Evolutionary conservation across 2,888 invertebrate genomes (phyloP), one percentile per base, ranked within the genome.

Genomic region (Serripes groenlandicus): DNA sequence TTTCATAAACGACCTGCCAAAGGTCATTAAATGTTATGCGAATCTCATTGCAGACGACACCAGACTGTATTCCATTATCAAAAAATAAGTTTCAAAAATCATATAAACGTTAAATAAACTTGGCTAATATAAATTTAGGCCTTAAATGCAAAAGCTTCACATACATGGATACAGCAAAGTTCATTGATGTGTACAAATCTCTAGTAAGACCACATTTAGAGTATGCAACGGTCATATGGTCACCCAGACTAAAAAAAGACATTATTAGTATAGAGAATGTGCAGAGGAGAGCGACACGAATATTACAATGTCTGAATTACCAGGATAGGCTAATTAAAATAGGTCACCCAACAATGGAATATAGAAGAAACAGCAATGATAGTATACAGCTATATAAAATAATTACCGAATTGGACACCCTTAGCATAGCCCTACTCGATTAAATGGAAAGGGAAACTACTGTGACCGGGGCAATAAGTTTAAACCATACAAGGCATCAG

Each of bases 181-280:
- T 80, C 35, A 34, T 80, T 3, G 28, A 18, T 26, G 32, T 80
- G 11, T 75, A 75, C 49, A 80, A 75, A 42, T 64, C 75, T 9
- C 26, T 75, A n/a, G 56, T 75, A 15, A 56, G 80, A 42, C 69
- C 80, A 2, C 58, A 75, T 11, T 26, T 75, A 1, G 75, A 75
- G 56, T 80, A 80, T 66, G 75, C 68, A 15, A 58, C 58, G 3
- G n/a, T 58, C 18, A 37, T 75, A 26, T 75, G 49, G 58, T 64
- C 58, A n/a, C 80, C 80, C 49, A 52, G 54, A 37, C 21, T 62
- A 11, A 71, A 75, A 42, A 75, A 71, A 9, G 32, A 72, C 30
- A 32, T 18, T 1, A 62, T 49, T 18, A 28, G 60, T 4, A 23
- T 75, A 21, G 72, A 80, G 49, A 70, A 75, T 66, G 72, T 73